Percentiles rank a stretch among this genome's conserved stretches.
phyloP scores from a whole-genome alignment of 2,797 vertebrate species.

The Helicolenus hilgendorfi region DNA sequence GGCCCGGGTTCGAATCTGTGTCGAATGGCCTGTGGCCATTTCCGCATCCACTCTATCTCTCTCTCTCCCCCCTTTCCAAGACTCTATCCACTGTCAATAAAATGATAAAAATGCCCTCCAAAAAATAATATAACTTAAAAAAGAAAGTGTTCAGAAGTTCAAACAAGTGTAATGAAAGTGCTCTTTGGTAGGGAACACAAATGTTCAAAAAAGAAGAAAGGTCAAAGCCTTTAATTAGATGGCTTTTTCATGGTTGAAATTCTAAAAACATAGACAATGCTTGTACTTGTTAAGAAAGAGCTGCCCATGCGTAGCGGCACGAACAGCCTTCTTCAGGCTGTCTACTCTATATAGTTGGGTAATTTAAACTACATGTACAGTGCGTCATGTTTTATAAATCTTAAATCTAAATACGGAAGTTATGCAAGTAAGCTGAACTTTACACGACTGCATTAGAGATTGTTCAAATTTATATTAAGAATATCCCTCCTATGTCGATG shows the following conservation, averaged over 20 bases:
- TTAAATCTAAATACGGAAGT: not conserved
- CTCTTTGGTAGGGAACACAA: not conserved
- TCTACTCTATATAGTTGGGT: not conserved
- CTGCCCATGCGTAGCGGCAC: too few relatives aligned
- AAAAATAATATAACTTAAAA: too few relatives aligned
- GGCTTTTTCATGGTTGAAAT: not conserved
- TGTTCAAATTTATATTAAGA: not conserved
- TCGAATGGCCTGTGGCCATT: too few relatives aligned
- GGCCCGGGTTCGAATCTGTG: too few relatives aligned
- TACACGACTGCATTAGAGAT: not conserved
- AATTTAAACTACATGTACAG: not conserved
- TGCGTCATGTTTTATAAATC: not conserved
- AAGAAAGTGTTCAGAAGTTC: not conserved
- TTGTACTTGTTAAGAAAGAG: not conserved
- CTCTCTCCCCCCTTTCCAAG: too few relatives aligned
- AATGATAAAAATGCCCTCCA: too few relatives aligned
- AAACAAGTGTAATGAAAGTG: not conserved
- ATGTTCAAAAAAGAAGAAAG: not conserved
- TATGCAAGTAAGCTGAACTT: not conserved
- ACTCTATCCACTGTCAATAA: too few relatives aligned
- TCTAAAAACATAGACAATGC: not conserved
- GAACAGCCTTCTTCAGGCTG: not conserved
- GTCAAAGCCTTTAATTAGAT: not conserved
- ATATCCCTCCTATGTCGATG: not conserved
- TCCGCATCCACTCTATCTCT: too few relatives aligned